Evolutionary conservation across 2,888 invertebrate genomes (phyloP).

Genomic region (Alsophila aescularia): DNA sequence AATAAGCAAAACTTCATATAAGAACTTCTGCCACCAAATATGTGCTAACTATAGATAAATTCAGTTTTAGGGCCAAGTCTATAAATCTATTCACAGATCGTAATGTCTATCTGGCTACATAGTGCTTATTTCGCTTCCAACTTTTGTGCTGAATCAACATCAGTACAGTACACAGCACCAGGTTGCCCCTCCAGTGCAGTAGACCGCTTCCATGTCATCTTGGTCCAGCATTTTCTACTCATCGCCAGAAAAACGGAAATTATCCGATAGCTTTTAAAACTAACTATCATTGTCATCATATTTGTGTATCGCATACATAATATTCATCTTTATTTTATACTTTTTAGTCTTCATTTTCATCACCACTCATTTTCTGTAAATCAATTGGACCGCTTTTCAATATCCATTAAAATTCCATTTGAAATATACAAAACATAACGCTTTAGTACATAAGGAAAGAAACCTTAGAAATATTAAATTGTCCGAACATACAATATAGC

Average conservation of each 20-base stretch:
- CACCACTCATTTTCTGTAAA: slow-evolving; percentile 54
- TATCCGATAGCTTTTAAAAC: slow-evolving; percentile 27
- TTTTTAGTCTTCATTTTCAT: slow-evolving; percentile 27
- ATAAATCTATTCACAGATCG: not conserved
- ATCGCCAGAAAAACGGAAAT: slow-evolving; percentile 25
- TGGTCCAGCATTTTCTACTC: not conserved
- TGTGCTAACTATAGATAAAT: slow-evolving; percentile 18
- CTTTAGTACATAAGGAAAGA: no score
- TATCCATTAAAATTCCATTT: not conserved
- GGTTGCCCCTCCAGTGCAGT: no score
- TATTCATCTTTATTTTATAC: slow-evolving; percentile 23
- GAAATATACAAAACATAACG: no score
- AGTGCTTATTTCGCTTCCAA: not conserved
- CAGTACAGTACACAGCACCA: not conserved
- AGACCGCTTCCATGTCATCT: not conserved
- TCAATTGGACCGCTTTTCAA: not conserved
- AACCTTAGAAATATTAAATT: no score
- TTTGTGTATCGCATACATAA: slow-evolving; percentile 14
- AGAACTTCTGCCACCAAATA: slow-evolving; percentile 16
- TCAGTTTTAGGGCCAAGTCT: slow-evolving; percentile 16
- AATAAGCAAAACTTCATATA: slow-evolving; percentile 18
- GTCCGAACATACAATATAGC: no score
- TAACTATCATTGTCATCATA: slow-evolving; percentile 24
- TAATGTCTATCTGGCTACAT: not conserved
- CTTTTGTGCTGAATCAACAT: not conserved